phyloP scores from a whole-genome alignment of 2,888 invertebrate genomes.

The Minunthozetes semirufus region DNA sequence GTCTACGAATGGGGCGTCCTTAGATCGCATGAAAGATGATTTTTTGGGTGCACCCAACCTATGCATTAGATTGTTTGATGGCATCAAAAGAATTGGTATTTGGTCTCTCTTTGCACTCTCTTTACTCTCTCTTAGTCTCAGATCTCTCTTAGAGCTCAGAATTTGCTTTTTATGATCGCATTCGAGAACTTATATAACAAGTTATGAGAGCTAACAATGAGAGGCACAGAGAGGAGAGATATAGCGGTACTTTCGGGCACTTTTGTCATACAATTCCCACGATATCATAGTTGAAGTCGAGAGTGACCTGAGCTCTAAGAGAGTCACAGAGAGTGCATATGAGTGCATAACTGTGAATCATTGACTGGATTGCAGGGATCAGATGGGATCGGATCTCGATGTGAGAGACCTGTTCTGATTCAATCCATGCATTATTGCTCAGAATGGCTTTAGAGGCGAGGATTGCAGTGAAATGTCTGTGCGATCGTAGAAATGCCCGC shows the following conservation, averaged over 20 bases:
- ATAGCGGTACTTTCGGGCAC: constrained; percentile 5
- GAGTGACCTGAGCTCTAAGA: neutral
- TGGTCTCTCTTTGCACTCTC: too few species aligned
- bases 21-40: constrained; percentile 26
- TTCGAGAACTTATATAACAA: constrained; percentile 24
- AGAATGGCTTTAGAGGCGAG: neutral
- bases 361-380: neutral
- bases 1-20: constrained; percentile 16
- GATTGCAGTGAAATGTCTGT: neutral
- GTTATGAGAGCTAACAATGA: constrained; percentile 17
- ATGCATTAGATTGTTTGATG: constrained; percentile 18
- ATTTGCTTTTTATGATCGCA: constrained; percentile 11
- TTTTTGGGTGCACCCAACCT: constrained; percentile 25
- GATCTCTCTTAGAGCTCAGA: neutral
- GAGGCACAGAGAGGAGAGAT: neutral
- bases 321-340: neutral
- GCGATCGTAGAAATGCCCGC: neutral
- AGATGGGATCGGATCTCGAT: constrained; percentile 10
- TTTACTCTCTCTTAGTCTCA: neutral
- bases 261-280: neutral
- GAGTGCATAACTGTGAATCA: constrained; percentile 23
- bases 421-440: constrained; percentile 4
- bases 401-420: constrained; percentile 27
- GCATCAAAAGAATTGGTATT: constrained; percentile 17
- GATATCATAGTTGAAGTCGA: constrained; percentile 4